Conservation (phyloP, 2,797 vertebrate genomes). For the Propithecus perrieri region DNA sequence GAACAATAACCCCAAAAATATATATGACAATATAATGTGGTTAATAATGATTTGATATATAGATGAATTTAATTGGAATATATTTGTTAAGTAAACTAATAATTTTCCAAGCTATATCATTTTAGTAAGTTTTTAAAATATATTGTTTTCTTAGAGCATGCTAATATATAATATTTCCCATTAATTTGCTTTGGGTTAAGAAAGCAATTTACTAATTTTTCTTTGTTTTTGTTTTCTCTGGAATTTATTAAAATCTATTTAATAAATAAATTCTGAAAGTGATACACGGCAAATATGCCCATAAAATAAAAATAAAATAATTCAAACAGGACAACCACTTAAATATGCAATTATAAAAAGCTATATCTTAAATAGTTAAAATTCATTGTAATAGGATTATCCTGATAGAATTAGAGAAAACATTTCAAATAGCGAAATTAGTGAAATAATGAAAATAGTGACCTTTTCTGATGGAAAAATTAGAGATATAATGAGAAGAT, state of each 20-base stretch:
- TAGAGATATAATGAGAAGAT: not conserved
- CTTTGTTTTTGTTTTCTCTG: not conserved
- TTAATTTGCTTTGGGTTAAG: not conserved
- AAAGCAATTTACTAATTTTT: not conserved
- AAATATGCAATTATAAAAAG: not conserved
- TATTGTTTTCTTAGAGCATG: not conserved
- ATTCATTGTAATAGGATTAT: not conserved
- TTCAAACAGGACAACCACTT: not conserved
- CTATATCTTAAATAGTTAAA: not conserved
- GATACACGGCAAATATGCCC: not conserved
- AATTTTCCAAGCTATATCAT: not conserved
- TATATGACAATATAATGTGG: not conserved
- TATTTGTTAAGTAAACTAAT: not conserved
- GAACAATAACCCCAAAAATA: not conserved
- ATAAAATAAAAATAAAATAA: constrained; percentile 35
- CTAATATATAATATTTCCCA: not conserved
- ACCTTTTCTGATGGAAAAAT: not conserved
- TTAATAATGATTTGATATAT: not conserved
- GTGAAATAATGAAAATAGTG: not conserved
- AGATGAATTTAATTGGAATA: constrained; percentile 8
- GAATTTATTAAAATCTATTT: constrained; percentile 2
- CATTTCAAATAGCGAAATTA: not conserved
- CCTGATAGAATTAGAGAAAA: not conserved
- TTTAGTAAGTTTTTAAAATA: not conserved
- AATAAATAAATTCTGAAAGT: not conserved